Conservation (phyloP, 2,888 invertebrate species). For the Mycalesis mineus region DNA sequence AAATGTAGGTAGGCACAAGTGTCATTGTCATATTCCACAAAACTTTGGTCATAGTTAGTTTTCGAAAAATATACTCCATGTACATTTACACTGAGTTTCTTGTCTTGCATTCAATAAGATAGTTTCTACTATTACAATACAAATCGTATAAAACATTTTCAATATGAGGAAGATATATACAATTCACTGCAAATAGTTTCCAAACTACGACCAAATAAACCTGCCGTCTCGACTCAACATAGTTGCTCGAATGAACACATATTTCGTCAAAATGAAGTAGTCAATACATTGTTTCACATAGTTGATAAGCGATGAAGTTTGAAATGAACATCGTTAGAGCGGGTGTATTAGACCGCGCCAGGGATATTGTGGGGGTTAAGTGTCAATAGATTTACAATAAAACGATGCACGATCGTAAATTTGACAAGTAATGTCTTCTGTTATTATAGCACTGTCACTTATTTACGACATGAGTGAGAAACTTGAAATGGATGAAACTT, state of each 20-base stretch:
- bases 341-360: neutral
- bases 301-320: constrained; percentile 8
- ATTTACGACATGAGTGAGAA: no score
- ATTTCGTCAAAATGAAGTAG: constrained; percentile 15
- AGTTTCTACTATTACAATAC: no score
- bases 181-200: constrained; percentile 7
- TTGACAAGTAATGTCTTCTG: neutral
- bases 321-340: neutral
- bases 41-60: no score
- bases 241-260: constrained; percentile 5
- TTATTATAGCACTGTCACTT: neutral
- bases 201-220: neutral
- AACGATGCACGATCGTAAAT: neutral
- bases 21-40: no score
- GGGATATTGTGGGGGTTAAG: neutral
- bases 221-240: neutral
- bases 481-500: no score
- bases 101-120: no score
- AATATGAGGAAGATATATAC: neutral
- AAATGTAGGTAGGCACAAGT: no score
- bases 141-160: no score
- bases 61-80: no score
- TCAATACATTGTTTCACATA: constrained; percentile 15
- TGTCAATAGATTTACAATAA: neutral
- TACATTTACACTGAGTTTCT: no score